Base-by-base conservation (phyloP, 2,797 vertebrate species). In the Hirundo rustica region DNA sequence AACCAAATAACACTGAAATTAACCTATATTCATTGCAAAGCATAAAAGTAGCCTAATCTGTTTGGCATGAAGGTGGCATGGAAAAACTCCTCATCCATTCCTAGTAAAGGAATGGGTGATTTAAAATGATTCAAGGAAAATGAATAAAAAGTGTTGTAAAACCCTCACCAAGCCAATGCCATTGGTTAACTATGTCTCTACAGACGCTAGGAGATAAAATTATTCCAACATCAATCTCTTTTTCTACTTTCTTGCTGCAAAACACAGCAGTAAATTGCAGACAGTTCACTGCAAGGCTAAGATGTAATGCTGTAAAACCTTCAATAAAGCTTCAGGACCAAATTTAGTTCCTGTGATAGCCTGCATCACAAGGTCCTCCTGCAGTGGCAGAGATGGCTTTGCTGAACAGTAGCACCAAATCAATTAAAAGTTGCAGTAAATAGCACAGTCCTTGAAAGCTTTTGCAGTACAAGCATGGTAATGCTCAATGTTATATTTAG, bases 231-330 rank as follows among this genome's bases (percentile, higher is more conserved):
- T 94, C 84, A 88, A 94, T 95, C 88, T 95, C 78, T 91, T 88
- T 48, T 82, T 85, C 85, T 85, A 76, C 77, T 89, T 94, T 83
- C 72, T 62, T 73, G 45, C 86, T 78, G 68, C 76, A 93, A 95
- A 96, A 89, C 65, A 92, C 44, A 78, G 68, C 75, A 89, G 82
- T 96, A 96, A 97, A 96, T 96, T 92, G 74, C 54, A 81, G 87
- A 68, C 68, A 70, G 54, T 70, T 95, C 78, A 66, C 75, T 34
- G 2, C 78, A 85, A 95, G 75, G 68, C 93, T 95, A 83, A 88
- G 94, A 87, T 48, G 61, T 75, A 95, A 75, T 27, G 80, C 54
- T 95, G 75, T 89, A 95, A 96, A 89, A 93, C 85, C 66, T 89
- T 91, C 73, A 45, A 60, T 75, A 92, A 91, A 89, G 75, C 75